Percentiles rank a stretch among this genome's conserved stretches.
phyloP scores from a whole-genome alignment of 2,888 invertebrate genomes.

The Eueremaeus valkanovi region DNA sequence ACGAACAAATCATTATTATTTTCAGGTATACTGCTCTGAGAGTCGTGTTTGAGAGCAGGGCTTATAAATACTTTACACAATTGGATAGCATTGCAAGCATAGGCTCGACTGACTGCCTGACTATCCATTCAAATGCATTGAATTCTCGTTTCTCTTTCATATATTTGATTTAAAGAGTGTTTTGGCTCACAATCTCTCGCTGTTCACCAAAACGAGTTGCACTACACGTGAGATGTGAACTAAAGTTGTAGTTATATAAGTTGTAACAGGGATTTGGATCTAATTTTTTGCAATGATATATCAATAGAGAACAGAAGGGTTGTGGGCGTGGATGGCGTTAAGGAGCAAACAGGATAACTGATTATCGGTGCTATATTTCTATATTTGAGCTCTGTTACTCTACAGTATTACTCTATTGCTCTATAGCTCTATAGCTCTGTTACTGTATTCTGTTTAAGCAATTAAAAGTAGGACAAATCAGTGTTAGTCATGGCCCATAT shows the following conservation, averaged over 20 bases:
- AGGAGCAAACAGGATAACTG: slow-evolving; percentile 28
- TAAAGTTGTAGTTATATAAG: no score
- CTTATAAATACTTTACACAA: not conserved
- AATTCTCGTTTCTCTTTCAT: not conserved
- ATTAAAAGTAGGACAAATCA: slow-evolving; percentile 33
- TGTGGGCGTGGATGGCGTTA: slow-evolving; percentile 19
- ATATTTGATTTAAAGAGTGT: no score
- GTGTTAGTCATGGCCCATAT: slow-evolving; percentile 32
- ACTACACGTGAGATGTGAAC: not conserved
- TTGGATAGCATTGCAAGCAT: no score
- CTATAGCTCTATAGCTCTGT: no score
- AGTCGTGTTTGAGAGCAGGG: not conserved
- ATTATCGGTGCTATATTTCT: slow-evolving; percentile 37
- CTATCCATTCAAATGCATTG: not conserved
- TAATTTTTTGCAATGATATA: not conserved
- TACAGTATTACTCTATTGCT: no score
- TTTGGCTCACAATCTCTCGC: no score
- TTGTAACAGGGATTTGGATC: not conserved
- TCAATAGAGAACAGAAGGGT: not conserved
- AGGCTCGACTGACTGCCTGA: no score
- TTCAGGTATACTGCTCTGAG: slow-evolving; percentile 7
- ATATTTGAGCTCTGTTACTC: no score
- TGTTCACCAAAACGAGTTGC: not conserved
- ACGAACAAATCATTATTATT: no score
- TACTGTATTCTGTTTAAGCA: no score